These are phyloP conservation scores for Acleris holmiana DNA, from an alignment of 2,888 invertebrate species.

Conservation along the genomic window DNA sequence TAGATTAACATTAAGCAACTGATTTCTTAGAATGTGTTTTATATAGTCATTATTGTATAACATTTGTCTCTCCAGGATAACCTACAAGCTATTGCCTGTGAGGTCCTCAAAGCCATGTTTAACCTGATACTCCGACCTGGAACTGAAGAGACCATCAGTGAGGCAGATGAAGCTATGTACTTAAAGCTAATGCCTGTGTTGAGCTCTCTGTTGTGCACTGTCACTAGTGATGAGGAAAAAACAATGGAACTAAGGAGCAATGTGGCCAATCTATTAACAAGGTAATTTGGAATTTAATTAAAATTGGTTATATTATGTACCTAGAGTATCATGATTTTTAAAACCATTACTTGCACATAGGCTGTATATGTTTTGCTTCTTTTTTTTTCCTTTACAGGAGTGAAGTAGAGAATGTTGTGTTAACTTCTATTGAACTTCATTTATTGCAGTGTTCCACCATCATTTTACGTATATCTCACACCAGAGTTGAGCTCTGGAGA, in stretches of 20 bases:
- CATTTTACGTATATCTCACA: slow-evolving; percentile 89
- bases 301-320: neutral
- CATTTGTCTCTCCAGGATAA: slow-evolving; percentile 71
- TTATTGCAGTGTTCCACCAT: slow-evolving; percentile 87
- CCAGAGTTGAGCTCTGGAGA: slow-evolving; percentile 80
- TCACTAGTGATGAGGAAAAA: slow-evolving; percentile 83
- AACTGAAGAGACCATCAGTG: slow-evolving; percentile 71
- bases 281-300: slow-evolving; percentile 51
- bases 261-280: slow-evolving; percentile 92
- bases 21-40: neutral
- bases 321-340: too few relatives aligned
- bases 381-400: too few relatives aligned
- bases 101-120: slow-evolving; percentile 91
- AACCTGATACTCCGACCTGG: slow-evolving; percentile 87
- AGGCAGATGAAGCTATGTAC: slow-evolving; percentile 89
- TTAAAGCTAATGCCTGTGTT: slow-evolving; percentile 89
- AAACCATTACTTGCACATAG: too few relatives aligned
- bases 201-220: slow-evolving; percentile 87
- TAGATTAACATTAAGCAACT: neutral
- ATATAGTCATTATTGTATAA: neutral
- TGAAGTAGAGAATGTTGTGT: too few relatives aligned
- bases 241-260: slow-evolving; percentile 89
- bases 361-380: too few relatives aligned
- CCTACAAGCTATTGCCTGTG: slow-evolving; percentile 87
- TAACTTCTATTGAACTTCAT: too few relatives aligned